Base-by-base conservation (phyloP, 2,113 vertebrate genomes). In the Labeo rohita region DNA sequence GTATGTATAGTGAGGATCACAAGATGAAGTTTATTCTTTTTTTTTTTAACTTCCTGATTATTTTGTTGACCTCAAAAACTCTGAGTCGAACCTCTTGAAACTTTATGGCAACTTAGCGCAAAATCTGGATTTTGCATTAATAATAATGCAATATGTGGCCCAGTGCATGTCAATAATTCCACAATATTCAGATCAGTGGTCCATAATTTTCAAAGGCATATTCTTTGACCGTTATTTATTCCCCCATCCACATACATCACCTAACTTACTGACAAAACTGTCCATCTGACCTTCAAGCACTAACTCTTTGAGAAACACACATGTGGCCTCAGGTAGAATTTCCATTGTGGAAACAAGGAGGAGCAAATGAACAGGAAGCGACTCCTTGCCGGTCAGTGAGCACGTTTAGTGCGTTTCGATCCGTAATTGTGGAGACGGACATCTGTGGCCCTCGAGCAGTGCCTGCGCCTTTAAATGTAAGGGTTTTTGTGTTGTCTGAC, bases 391-490 rank as follows among this genome's bases (percentile, higher is more conserved):
- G 1, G 23, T 77, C 43, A 9, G 5, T 12, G 5, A 77, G 39
- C 80, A 54, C 16, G 45, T 82, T 82, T 52, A 50, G 80, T 13
- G 2, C 15, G 7, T 18, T 66, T 49, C 16, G 15, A 52, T 52
- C 63, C 16, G 12, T 39, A 11, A 65, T 65, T n/a, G 83, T 65
- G 43, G n/a, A 50, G 23, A 39, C 47, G 43, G 63, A 68, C 6
- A 15, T 12, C 18, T 18, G 75, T 70, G 59, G 6, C 36, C 59
- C 43, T 76, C 45, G 13, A 16, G 56, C 18, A 90, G 92, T 89
- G 85, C 59, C 94, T 95, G 93, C 88, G 92, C 91, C 94, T 95
- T 95, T 95, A 95, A 95, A 93, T 88, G 89, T 89, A 73, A 86
- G 90, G 89, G 28, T 80, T 84, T 87, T 90, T 78, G 47, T 52